phyloP scores from a whole-genome alignment of 2,888 invertebrate genomes.

The Coenonympha glycerion region DNA sequence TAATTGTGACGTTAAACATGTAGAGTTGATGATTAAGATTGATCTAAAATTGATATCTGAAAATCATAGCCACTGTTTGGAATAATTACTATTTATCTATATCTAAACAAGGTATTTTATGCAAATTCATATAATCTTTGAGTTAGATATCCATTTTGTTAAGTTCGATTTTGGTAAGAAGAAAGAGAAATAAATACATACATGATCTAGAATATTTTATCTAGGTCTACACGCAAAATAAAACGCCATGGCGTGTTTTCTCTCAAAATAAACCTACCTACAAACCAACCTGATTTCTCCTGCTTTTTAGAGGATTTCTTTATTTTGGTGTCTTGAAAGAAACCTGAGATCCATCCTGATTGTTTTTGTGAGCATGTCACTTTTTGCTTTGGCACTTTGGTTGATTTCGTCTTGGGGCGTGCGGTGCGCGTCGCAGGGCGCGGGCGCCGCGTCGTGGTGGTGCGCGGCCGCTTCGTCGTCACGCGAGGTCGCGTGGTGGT shows the following conservation, averaged over 20 bases:
- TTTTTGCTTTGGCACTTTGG: slow-evolving; percentile 47
- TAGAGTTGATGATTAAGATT: not conserved
- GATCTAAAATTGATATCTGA: not conserved
- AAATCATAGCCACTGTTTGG: not conserved
- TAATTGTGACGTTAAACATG: too few relatives aligned
- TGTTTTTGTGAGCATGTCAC: slow-evolving; percentile 49
- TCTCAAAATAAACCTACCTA: slow-evolving; percentile 44
- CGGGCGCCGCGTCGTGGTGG: slow-evolving; percentile 31
- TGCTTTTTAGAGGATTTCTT: slow-evolving; percentile 48
- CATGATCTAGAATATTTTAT: too few relatives aligned
- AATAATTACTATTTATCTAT: too few relatives aligned
- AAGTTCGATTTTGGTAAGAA: too few relatives aligned
- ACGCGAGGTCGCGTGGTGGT: slow-evolving; percentile 28
- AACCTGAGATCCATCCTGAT: slow-evolving; percentile 53
- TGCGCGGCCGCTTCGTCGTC: slow-evolving; percentile 26
- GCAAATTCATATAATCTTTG: too few relatives aligned
- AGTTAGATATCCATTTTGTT: too few relatives aligned
- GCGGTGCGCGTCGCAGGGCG: slow-evolving; percentile 29
- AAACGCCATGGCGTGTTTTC: not conserved
- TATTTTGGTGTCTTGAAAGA: slow-evolving; percentile 47
- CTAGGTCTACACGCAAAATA: too few relatives aligned
- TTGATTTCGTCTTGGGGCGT: slow-evolving; percentile 41
- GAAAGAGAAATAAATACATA: too few relatives aligned
- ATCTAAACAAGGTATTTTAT: too few relatives aligned
- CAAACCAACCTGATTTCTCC: slow-evolving; percentile 60